Evolutionary conservation across 2,113 vertebrate species (phyloP), one percentile per base, ranked within the genome.

Genomic region (Tor tambroides): DNA sequence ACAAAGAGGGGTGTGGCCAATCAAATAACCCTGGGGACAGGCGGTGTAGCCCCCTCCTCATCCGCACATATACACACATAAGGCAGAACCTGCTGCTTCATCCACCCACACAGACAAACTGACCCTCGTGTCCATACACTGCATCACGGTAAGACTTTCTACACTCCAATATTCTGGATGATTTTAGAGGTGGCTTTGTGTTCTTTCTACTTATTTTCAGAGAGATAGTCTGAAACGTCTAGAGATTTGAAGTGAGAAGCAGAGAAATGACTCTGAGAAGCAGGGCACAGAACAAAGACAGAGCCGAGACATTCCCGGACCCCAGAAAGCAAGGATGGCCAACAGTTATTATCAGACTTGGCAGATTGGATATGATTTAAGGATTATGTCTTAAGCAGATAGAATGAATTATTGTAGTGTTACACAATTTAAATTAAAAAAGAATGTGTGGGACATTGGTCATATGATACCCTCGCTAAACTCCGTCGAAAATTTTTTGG

Each of bases 141-240:
- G 15, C 74, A 17, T 61, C 69, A 46, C 49, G 86, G 88, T 89
- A 89, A 89, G 88, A 83, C n/a, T 79, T 59, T n/a, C n/a, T 49
- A 17, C 43, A 38, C 21, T 54, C n/a, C 30, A 28, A 21, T 6
- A 69, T 1, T 84, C 67, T 59, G 28, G 23, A 38, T 43, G 21
- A 41, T 30, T 84, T 23, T 86, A 75, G 43, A 69, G 28, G 6
- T 43, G 12, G 8, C n/a, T 49, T 23, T 71, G 17, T 71, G 10
- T 83, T 69, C 63, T 28, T 43, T 65, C 5, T 23, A 56, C 35
- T 30, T 11, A 41, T 82, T 82, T 69, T 30, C 28, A 17, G 21
- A 49, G 19, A 69, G 15, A 71, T 6, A 14, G 63, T 15, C 7
- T 28, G 12, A 83, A 51, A 15, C n/a, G 63, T 83, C 19, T 54